Base-by-base conservation (phyloP, 2,888 invertebrate species). In the Lathronympha strigana region DNA sequence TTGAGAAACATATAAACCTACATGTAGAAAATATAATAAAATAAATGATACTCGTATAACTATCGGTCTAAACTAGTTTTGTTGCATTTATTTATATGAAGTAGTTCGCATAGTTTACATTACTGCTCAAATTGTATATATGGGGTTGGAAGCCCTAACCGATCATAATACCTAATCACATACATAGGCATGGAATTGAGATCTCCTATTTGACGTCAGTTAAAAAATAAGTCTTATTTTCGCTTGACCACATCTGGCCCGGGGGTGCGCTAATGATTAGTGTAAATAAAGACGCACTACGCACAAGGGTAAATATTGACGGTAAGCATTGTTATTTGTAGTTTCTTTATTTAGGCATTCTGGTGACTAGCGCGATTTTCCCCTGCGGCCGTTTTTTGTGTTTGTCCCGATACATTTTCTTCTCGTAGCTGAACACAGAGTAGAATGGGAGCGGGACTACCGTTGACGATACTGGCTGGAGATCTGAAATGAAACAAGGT, bases 401-500 rank as follows among this genome's bases (percentile, higher is more conserved):
- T 76, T 89, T 90, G 67, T 86, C 86, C 61, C 79, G 79, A 1
- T 87, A 84, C 71, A 88, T 75, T 78, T 86, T 89, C 78, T 90
- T 90, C 70, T 92, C 87, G 71, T 78, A 89, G 38, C 83, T 82
- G 75, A 83, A 90, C 8, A 91, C 83, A 0, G 89, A 88, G 76
- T 90, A 87, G 73, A 83, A 88, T 1, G 90, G 87, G 28, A 92
- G 79, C 0, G 92, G 92, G 71, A 88, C 73, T 68, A 92, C 90
- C 0, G 91, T 92, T 11, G 92, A 92, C 4, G 92, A 91, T 28
- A 92, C 82, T 0, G 91, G 80, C 75, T 88, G 69, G 15, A 92
- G 79, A 82, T 92, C 92, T 92, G 89, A 4, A 63, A 63, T 17
- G 2, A 15, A 13, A 86, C 87, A 40, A 66, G 62, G 67, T 70